Percentiles rank a stretch among this genome's conserved stretches.
Conservation (phyloP, 2,888 invertebrate species). For the Stomorhina lunata region DNA sequence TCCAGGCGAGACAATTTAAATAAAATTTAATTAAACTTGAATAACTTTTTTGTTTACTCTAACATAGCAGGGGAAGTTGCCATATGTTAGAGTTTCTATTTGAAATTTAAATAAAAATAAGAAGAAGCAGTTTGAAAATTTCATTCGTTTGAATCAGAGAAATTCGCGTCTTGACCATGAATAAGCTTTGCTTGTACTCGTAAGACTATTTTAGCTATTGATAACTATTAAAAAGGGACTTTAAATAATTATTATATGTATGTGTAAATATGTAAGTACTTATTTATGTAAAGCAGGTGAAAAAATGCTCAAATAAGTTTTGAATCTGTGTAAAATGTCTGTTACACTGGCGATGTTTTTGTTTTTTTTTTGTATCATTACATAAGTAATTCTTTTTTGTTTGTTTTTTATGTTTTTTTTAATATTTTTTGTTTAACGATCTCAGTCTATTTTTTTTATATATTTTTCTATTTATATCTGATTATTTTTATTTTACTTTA, state of each 20-base stretch:
- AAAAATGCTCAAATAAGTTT: constrained; percentile 18
- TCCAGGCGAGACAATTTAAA: no score
- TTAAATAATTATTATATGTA: no score
- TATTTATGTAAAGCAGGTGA: constrained; percentile 21
- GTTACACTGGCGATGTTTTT: constrained; percentile 27
- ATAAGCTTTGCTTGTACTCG: not conserved
- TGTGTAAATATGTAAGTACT: not conserved
- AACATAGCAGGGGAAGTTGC: constrained; percentile 80
- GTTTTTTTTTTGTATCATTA: constrained; percentile 39
- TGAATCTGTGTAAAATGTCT: constrained; percentile 24
- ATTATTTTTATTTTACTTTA: constrained; percentile 71
- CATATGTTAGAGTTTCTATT: constrained; percentile 74
- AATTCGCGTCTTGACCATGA: no score
- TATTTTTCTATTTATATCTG: constrained; percentile 66
- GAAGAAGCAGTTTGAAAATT: not conserved
- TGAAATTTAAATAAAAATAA: not conserved
- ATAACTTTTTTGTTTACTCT: constrained; percentile 70
- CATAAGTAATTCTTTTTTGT: no score
- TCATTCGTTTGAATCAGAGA: no score
- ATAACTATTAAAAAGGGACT: not conserved
- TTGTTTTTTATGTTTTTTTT: constrained; percentile 51
- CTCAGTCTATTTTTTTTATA: constrained; percentile 65
- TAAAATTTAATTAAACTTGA: constrained; percentile 18
- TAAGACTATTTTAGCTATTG: not conserved
- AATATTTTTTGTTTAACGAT: constrained; percentile 58